Conservation (phyloP, 2,888 invertebrate genomes). For the Hirtodrosophila trivittata region DNA sequence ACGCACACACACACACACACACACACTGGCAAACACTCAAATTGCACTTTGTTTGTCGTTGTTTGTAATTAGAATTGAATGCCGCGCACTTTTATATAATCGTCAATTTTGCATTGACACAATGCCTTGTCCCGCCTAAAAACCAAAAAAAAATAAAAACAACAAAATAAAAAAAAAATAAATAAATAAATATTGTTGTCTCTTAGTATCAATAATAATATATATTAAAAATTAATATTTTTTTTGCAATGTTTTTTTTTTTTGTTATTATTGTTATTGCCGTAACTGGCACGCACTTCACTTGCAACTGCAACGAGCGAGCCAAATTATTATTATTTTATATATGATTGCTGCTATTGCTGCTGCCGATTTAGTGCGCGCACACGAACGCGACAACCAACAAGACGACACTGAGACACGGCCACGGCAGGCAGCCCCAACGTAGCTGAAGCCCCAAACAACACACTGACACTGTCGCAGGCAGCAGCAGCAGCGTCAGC, state of each 20-base stretch:
- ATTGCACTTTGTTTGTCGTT: slow-evolving; percentile 62
- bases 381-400: slow-evolving; percentile 83
- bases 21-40: slow-evolving; percentile 30
- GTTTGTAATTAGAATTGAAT: slow-evolving; percentile 71
- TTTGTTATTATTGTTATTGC: slow-evolving; percentile 16
- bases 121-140: slow-evolving; percentile 53
- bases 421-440: slow-evolving; percentile 53
- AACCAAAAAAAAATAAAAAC: slow-evolving; percentile 48
- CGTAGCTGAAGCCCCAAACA: slow-evolving; percentile 50
- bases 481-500: slow-evolving; percentile 26
- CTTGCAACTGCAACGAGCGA: slow-evolving; percentile 59
- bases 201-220: no score
- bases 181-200: neutral
- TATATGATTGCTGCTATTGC: slow-evolving; percentile 48
- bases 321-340: slow-evolving; percentile 39
- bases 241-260: slow-evolving; percentile 18
- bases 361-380: slow-evolving; percentile 65
- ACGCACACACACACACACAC: slow-evolving; percentile 6
- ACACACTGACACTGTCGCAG: slow-evolving; percentile 58
- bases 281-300: slow-evolving; percentile 50
- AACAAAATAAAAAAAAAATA: slow-evolving; percentile 1
- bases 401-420: slow-evolving; percentile 82
- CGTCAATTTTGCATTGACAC: slow-evolving; percentile 71
- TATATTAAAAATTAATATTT: slow-evolving; percentile 11
- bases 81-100: slow-evolving; percentile 76